Conservation (phyloP, 2,797 vertebrate species). For the Rhodeus uyekii region DNA sequence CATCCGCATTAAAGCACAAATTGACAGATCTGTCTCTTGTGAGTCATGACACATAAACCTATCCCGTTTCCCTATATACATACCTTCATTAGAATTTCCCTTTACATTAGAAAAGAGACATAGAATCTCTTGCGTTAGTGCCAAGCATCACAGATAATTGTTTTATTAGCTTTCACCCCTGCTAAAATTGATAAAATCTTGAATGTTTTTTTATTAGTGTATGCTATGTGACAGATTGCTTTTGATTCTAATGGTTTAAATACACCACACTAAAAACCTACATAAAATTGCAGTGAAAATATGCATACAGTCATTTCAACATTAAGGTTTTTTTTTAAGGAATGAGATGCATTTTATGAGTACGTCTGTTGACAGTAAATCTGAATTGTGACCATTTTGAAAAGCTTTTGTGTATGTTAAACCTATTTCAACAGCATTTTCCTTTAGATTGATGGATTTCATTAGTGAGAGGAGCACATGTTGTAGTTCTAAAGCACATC, state of each 20-base stretch:
- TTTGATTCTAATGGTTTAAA: neutral
- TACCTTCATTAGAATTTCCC: constrained; percentile 12
- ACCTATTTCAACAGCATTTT: neutral
- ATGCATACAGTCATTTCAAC: no score
- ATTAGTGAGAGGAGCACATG: neutral
- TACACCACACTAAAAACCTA: neutral
- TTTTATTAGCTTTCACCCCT: neutral
- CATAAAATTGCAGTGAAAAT: neutral
- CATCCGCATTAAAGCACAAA: neutral
- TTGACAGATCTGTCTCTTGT: neutral
- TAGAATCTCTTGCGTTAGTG: constrained; percentile 17
- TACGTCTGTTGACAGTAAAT: constrained; percentile 13
- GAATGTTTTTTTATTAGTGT: neutral
- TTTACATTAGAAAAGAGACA: constrained; percentile 13
- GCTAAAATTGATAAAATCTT: neutral
- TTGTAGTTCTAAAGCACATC: neutral
- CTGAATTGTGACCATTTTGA: neutral
- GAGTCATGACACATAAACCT: neutral
- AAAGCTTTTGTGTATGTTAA: constrained; percentile 18
- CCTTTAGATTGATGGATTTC: neutral
- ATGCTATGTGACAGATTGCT: neutral
- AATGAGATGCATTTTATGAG: neutral
- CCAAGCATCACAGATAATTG: constrained; percentile 14
- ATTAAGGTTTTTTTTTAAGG: no score
- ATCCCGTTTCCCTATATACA: neutral